Evolutionary conservation across 92 coral and sea anemone genomes (phyloP).

Genomic region (Siderastrea radians): DNA sequence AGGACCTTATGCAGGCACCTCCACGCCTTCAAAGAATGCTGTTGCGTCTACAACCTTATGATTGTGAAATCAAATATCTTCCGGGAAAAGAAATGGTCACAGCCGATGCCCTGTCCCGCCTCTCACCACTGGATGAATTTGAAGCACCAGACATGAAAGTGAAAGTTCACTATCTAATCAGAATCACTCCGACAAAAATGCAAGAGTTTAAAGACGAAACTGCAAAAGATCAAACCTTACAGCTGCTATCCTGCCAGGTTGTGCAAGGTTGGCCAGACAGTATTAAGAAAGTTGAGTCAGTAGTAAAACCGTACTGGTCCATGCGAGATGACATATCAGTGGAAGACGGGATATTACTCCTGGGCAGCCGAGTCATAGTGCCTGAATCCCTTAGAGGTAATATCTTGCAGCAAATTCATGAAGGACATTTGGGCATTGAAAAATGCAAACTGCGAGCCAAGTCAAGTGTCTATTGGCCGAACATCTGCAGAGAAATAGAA

Average conservation of each 20-base stretch:
- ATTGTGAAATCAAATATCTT: no score
- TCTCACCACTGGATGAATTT: constrained; percentile 8
- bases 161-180: no score
- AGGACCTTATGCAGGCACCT: no score
- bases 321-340: neutral
- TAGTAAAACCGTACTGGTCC: constrained; percentile 8
- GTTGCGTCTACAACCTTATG: no score
- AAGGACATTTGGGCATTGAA: neutral
- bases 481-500: no score
- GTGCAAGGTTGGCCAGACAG: constrained; percentile 20
- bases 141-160: no score
- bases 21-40: no score
- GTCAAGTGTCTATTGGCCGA: no score
- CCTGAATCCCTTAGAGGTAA: constrained; percentile 21
- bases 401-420: constrained; percentile 2
- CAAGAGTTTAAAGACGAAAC: constrained; percentile 24
- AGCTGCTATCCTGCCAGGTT: constrained; percentile 15
- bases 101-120: constrained; percentile 22
- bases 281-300: constrained; percentile 2
- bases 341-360: constrained; percentile 17
- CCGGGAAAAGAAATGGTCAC: constrained; percentile 14
- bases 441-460: neutral
- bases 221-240: constrained; percentile 12
- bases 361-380: constrained; percentile 20
- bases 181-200: neutral